phyloP scores from a whole-genome alignment of 2,797 vertebrate genomes.

The Pangasius macronema region DNA sequence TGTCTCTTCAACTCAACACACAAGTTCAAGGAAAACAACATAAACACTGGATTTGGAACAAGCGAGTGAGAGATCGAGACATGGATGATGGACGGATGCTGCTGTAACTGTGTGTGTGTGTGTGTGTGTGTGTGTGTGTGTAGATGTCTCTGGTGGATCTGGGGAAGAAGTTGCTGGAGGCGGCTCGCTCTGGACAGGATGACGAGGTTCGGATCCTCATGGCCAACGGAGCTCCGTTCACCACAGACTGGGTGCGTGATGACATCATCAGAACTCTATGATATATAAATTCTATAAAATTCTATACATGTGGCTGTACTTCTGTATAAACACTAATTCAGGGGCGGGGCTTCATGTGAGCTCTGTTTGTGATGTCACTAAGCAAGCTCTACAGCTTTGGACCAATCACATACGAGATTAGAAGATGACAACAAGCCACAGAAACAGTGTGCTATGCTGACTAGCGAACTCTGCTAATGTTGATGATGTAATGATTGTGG shows the following conservation, averaged over 20 bases:
- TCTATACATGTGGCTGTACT: background rate
- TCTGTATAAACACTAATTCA: background rate
- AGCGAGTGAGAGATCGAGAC: background rate
- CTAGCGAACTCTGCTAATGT: background rate
- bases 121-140: slow-evolving; percentile 19
- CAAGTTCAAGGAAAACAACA: background rate
- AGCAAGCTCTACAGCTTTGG: background rate
- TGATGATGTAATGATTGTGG: background rate
- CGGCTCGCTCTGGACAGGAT: slow-evolving; percentile 85
- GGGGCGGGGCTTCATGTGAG: background rate
- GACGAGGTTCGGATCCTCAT: slow-evolving; percentile 85
- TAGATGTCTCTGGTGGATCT: slow-evolving; percentile 92
- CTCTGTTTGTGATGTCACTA: background rate
- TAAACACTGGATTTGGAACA: background rate
- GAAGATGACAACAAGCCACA: background rate
- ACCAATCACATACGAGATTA: background rate
- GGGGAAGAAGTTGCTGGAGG: slow-evolving; percentile 89
- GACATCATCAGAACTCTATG: background rate
- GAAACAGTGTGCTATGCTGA: background rate
- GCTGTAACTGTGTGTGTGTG: background rate
- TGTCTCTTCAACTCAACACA: background rate
- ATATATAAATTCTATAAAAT: background rate
- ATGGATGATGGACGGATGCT: background rate
- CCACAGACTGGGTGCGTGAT: slow-evolving; percentile 84
- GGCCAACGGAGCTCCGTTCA: slow-evolving; percentile 84